Evolutionary conservation across 1,140 invertebrate species (phyloP).

Genomic region (Solen grandis): DNA sequence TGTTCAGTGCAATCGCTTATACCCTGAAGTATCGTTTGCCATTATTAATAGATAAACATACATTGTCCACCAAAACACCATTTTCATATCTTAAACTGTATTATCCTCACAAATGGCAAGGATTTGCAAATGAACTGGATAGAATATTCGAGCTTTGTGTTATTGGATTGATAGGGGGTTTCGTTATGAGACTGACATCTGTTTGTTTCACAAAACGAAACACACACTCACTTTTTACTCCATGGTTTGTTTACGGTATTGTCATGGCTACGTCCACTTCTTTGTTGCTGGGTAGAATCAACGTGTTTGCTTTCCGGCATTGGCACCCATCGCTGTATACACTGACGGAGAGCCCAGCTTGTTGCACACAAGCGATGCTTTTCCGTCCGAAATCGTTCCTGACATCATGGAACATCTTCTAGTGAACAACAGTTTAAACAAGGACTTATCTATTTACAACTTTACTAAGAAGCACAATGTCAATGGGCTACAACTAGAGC

Average conservation of each 20-base stretch:
- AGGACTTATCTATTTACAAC: slow-evolving; percentile 33
- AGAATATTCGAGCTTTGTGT: slow-evolving; percentile 49
- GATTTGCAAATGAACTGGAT: slow-evolving; percentile 51
- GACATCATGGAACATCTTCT: slow-evolving; percentile 37
- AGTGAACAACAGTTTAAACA: slow-evolving; percentile 25
- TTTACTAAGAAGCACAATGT: neutral
- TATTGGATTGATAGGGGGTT: slow-evolving; percentile 28
- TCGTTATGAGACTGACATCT: slow-evolving; percentile 1
- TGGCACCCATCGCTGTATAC: slow-evolving; percentile 32
- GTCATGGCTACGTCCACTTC: neutral
- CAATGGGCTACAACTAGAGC: slow-evolving; percentile 28
- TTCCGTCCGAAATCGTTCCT: slow-evolving; percentile 30
- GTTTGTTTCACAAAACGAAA: too few relatives aligned
- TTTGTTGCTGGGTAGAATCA: slow-evolving; percentile 50
- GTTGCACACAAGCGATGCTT: slow-evolving; percentile 59
- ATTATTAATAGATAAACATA: neutral
- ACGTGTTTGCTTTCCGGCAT: slow-evolving; percentile 52
- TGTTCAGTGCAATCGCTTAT: slow-evolving; percentile 38
- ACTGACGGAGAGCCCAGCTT: slow-evolving; percentile 41
- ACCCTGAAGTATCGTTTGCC: neutral
- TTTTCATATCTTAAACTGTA: slow-evolving; percentile 58
- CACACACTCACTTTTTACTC: too few relatives aligned
- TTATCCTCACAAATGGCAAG: slow-evolving; percentile 57
- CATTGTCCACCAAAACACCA: neutral
- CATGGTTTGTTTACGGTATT: slow-evolving; percentile 33